Base-by-base conservation (phyloP, 1,140 invertebrate genomes). In the Probaryconus sp. region DNA sequence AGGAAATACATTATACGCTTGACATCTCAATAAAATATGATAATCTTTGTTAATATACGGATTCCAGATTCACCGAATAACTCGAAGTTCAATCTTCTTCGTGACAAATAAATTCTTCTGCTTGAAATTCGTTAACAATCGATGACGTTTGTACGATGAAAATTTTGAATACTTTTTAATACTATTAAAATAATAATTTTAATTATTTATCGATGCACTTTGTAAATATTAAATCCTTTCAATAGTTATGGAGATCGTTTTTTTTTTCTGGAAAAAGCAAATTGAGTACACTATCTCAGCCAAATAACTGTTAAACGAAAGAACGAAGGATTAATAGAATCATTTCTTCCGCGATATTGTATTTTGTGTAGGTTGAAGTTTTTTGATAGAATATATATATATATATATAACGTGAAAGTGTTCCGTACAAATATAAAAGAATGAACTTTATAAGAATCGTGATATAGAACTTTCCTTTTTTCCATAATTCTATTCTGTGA, bases 11-110 rank as follows among this genome's bases (percentile, higher is more conserved):
- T 69, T 69, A 60, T 69, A 60, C 55, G 65, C 28, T 51, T 60
- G 65, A 69, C 65, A 18, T 70, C 48, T 70, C 50, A 61, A 70
- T 60, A 69, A 69, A 53, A 69, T 69, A 60, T 69, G 65, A 17
- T 58, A 68, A 68, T 51, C 13, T 51, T 43, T 13, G 45, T 37
- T 43, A 43, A 58, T 42, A 58, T 58, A 42, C 31, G 64, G 35
- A 50, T 33, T 18, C 45, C 6, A 50, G 58, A 50, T 50, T 60
- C 18, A 51, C 51, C 60, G 64, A 60, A 60, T 68, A 35, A 68
- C 60, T 68, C 45, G 51, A 20, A 16, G 17, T 18, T 35, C 10
- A 51, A 33, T 67, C 33, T 67, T 67, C 28, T 28, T 58, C 35
- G 51, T 42, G 50, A 68, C 43, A 68, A 68, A 67, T 58, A 67